phyloP scores from a whole-genome alignment of 2,113 vertebrate genomes.

The Lathamus discolor region DNA sequence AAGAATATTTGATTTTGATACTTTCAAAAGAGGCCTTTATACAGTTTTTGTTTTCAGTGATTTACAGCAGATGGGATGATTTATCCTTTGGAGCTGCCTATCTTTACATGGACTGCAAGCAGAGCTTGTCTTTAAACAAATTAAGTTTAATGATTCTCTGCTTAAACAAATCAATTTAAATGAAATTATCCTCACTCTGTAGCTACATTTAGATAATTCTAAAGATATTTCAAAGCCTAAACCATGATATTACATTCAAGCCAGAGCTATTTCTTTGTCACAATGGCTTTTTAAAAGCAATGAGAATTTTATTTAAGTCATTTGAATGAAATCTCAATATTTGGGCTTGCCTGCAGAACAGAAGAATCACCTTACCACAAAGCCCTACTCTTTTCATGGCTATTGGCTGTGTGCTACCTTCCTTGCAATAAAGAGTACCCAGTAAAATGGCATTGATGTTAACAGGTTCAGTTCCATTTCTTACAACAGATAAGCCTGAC shows the following conservation, averaged over 20 bases:
- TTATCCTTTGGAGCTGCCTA: neutral
- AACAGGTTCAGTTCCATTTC: neutral
- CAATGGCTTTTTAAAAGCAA: neutral
- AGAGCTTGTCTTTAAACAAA: neutral
- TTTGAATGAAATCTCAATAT: neutral
- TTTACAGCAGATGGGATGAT: neutral
- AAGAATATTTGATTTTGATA: neutral
- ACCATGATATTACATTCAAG: neutral
- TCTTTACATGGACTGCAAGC: neutral
- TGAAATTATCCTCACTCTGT: neutral
- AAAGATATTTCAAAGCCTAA: neutral
- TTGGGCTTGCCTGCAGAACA: neutral
- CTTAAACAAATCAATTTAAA: neutral
- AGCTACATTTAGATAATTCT: neutral
- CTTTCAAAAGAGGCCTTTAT: neutral
- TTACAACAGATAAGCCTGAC: neutral
- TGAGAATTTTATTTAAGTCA: neutral
- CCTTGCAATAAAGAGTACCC: neutral
- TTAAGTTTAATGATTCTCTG: neutral
- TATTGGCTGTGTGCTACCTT: neutral
- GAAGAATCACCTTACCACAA: neutral
- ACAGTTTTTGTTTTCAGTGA: neutral
- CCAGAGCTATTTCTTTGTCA: neutral
- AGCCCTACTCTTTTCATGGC: neutral
- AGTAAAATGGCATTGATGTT: neutral